Percentiles rank a stretch among this genome's conserved stretches.
These are phyloP conservation scores for Agrochola litura DNA, from an alignment of 2,888 invertebrate species.

Conservation along the genomic window DNA sequence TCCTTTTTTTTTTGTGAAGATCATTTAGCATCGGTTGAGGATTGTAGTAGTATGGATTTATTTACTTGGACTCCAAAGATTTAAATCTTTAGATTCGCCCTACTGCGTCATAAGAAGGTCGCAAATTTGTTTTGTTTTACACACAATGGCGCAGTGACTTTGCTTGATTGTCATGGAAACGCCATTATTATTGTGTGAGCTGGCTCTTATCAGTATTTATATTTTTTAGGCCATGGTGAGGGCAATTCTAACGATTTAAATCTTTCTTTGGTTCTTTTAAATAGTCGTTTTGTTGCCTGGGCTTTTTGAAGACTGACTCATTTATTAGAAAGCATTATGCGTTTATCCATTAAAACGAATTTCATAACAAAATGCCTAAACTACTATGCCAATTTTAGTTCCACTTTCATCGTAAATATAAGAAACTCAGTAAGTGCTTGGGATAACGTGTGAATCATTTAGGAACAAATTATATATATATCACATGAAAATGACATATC, in stretches of 20 bases:
- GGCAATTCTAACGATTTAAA: too few relatives aligned
- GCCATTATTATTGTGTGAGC: too few relatives aligned
- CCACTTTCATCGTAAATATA: background rate
- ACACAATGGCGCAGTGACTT: too few relatives aligned
- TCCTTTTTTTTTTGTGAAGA: constrained; percentile 44
- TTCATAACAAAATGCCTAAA: background rate
- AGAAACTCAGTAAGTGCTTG: background rate
- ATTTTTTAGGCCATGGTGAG: too few relatives aligned
- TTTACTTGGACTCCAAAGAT: constrained; percentile 12
- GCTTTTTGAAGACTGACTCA: too few relatives aligned
- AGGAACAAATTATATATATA: background rate
- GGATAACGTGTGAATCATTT: background rate
- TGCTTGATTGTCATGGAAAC: too few relatives aligned
- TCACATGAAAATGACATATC: constrained; percentile 13
- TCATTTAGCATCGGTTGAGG: constrained; percentile 43
- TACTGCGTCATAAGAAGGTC: too few relatives aligned
- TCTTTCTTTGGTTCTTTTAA: background rate
- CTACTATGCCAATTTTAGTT: background rate
- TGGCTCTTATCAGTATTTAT: too few relatives aligned
- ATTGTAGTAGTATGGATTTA: constrained; percentile 42
- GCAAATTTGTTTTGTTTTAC: too few relatives aligned
- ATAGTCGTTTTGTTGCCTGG: background rate
- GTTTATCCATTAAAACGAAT: background rate
- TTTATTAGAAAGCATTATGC: background rate
- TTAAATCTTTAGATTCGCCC: too few relatives aligned